phyloP scores from a whole-genome alignment of 2,797 vertebrate species.

The Propithecus perrieri region DNA sequence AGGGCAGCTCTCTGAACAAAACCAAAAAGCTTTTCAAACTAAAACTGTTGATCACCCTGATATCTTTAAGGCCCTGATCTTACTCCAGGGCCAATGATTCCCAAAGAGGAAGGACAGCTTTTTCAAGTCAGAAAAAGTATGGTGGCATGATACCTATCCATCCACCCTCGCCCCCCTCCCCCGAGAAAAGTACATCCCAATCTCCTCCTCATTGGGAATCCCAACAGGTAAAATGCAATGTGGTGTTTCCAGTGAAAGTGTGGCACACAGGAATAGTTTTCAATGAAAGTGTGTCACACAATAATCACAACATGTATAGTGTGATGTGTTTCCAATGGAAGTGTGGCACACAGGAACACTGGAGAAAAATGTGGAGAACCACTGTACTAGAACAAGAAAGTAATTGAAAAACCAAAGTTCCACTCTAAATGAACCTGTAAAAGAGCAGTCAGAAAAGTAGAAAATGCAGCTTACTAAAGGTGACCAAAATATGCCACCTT shows the following conservation, averaged over 20 bases:
- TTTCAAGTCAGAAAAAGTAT: neutral
- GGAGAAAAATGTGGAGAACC: neutral
- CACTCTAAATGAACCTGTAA: neutral
- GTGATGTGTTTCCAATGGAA: neutral
- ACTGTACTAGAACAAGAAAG: neutral
- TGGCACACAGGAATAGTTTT: neutral
- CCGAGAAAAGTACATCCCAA: neutral
- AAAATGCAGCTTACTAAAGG: neutral
- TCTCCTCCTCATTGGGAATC: neutral
- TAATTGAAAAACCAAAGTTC: neutral
- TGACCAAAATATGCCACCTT: neutral
- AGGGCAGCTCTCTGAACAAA: neutral
- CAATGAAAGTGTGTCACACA: neutral
- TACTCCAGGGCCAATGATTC: neutral
- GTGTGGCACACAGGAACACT: fast-evolving
- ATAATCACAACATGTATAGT: neutral
- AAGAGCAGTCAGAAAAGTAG: neutral
- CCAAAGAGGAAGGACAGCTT: neutral
- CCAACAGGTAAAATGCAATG: neutral
- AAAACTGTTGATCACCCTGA: neutral
- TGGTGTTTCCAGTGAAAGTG: neutral
- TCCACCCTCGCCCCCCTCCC: too few relatives aligned
- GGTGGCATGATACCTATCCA: too few relatives aligned
- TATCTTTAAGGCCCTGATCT: neutral
- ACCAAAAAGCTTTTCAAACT: neutral